A percentile compares a stretch with the other conserved stretches of the same genome.
These are phyloP conservation scores for Argyrosomus japonicus DNA, from an alignment of 2,113 vertebrate genomes.

Conservation along the genomic window DNA sequence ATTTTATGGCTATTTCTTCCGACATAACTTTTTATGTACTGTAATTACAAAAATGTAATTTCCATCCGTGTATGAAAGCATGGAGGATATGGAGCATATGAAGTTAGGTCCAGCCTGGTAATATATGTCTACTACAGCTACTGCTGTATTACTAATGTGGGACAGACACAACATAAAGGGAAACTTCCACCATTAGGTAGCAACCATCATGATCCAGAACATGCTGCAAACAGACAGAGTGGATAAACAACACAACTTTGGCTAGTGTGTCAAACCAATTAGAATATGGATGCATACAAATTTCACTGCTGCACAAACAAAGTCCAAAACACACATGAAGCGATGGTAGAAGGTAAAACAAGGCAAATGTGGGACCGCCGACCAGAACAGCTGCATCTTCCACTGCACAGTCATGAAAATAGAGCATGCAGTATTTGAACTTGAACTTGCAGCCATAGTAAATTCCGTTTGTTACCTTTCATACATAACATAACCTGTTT, in stretches of 20 bases:
- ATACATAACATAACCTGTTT: no score
- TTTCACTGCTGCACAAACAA: not conserved
- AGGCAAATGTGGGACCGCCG: no score
- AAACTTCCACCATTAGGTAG: not conserved
- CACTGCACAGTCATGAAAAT: no score
- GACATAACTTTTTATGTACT: not conserved
- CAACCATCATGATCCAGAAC: not conserved
- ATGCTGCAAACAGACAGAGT: not conserved
- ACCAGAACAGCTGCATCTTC: no score
- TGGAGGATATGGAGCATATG: not conserved
- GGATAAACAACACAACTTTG: not conserved
- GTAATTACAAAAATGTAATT: not conserved
- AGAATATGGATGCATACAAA: no score
- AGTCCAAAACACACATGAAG: not conserved
- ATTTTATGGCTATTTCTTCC: not conserved
- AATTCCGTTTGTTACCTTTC: no score
- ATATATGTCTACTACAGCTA: no score
- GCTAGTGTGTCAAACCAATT: not conserved
- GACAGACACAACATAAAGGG: not conserved
- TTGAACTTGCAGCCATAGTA: no score
- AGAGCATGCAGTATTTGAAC: no score
- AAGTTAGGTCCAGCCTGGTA: not conserved
- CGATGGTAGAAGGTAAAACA: not conserved
- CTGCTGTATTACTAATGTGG: not conserved
- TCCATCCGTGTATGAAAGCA: not conserved